Evolutionary conservation across 1,140 invertebrate species (phyloP).

Genomic region (Planococcus citri): DNA sequence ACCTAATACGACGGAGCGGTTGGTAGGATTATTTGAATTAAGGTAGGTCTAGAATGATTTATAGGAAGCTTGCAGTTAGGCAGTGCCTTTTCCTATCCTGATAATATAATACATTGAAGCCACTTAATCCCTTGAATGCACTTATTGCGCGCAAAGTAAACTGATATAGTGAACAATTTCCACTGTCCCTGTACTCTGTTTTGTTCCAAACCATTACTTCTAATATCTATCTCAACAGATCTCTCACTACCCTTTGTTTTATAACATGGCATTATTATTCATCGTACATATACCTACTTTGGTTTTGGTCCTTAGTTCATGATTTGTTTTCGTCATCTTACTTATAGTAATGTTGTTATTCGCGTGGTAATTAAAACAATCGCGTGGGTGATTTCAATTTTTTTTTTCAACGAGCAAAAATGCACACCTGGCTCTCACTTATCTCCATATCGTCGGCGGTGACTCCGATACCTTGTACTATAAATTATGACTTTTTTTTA

Average conservation of each 20-base stretch:
- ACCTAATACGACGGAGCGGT: slow-evolving; percentile 8
- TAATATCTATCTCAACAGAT: slow-evolving; percentile 13
- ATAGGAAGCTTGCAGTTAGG: background rate
- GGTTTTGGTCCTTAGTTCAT: no score
- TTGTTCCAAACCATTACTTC: slow-evolving; percentile 11
- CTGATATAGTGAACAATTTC: slow-evolving; percentile 10
- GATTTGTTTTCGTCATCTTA: no score
- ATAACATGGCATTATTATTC: no score
- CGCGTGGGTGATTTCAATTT: no score
- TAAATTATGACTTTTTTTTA: no score
- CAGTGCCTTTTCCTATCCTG: background rate
- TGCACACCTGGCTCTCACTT: no score
- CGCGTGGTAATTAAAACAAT: no score
- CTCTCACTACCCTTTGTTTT: background rate
- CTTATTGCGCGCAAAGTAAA: slow-evolving; percentile 11
- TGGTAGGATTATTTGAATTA: slow-evolving; percentile 12
- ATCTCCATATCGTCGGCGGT: no score
- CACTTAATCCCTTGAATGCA: slow-evolving; percentile 9
- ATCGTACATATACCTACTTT: no score
- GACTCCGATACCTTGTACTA: no score
- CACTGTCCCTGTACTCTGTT: background rate
- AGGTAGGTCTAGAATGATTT: slow-evolving; percentile 13
- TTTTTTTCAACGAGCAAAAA: no score
- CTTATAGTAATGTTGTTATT: no score
- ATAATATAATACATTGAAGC: slow-evolving; percentile 14